Evolutionary conservation across 2,113 vertebrate genomes (phyloP), one percentile per base, ranked within the genome.

Genomic region (Colistium nudipinnis): DNA sequence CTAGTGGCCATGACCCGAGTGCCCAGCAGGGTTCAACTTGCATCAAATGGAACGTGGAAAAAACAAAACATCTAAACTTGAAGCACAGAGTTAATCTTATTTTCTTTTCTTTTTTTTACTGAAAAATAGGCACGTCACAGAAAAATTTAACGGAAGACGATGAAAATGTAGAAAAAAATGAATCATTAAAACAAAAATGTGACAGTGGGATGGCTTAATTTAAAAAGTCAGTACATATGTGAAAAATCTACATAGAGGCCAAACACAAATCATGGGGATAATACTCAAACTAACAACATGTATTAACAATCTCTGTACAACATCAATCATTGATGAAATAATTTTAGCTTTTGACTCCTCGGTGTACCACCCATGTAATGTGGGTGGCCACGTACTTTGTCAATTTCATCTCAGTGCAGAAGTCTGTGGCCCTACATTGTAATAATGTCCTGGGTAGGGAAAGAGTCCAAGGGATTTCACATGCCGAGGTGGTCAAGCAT

Each of bases 121-220:
- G 74, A 67, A 87, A 88, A 90, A 88, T 76, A 76, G 85, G 55
- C 60, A 85, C 76, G 89, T 62, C 89, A 54, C 53, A 41, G 39
- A 67, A 49, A 57, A 71, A 66, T 52, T 89, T 67, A 31, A 53
- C 1, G 8, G 74, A 76, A 87, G n/a, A n/a, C n/a, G n/a, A 84
- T 33, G 4, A 87, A 84, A 74, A 61, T 68, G 65, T 78, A 87
- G 74, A 65, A 75, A 71, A 33, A 2, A 0, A n/a, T 63, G 14
- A 51, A 28, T 63, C 69, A 74, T 67, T 82, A 80, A 87, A 45
- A 81, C 62, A 82, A 77, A n/a, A 84, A 74, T 56, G 4, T 31
- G 62, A 44, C 68, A 56, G 55, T 36, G 9, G 24, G 24, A 74
- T 30, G 30, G 39, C 22, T 53, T 68, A 24, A 47, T 41, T 48